Base-by-base conservation (phyloP, 2,888 invertebrate species). In the Tinea trinotella region DNA sequence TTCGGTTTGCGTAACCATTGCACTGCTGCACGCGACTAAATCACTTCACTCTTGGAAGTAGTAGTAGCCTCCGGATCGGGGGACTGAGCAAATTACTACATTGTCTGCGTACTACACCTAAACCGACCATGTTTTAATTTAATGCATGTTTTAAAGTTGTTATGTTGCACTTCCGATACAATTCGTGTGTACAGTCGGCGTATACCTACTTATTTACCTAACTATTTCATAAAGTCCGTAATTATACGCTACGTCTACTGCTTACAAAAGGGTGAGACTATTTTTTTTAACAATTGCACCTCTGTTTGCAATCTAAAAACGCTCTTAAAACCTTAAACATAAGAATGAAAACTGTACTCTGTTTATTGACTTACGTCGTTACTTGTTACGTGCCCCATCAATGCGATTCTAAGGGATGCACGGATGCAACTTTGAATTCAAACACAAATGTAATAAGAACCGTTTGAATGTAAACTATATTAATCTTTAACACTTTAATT, bases 321-420 rank as follows among this genome's bases (percentile, higher is more conserved):
- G n/a, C n/a, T n/a, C n/a, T n/a, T n/a, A n/a, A n/a, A n/a, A n/a
- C n/a, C n/a, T n/a, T n/a, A n/a, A n/a, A n/a, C n/a, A n/a, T n/a
- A n/a, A n/a, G n/a, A n/a, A n/a, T n/a, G n/a, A n/a, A n/a, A n/a
- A n/a, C n/a, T n/a, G n/a, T n/a, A n/a, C n/a, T n/a, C n/a, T n/a
- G n/a, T n/a, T n/a, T 59, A 54, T 56, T 35, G 19, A 63, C 53
- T 54, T 65, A 59, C 57, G 57, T 53, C 64, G 15, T 66, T 73
- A 57, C 61, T 56, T 57, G 57, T 44, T 55, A 57, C 61, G 57
- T 60, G 59, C 61, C 61, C 61, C 66, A 63, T 71, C 74, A 81
- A 78, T 76, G 74, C 76, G 68, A 76, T 74, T 71, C 71, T 72
- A 76, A 81, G 84, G 83, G 85, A 84, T 84, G 85, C 71, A 81